Evolutionary conservation across 2,113 vertebrate species (phyloP).

Genomic region (Micromys minutus): DNA sequence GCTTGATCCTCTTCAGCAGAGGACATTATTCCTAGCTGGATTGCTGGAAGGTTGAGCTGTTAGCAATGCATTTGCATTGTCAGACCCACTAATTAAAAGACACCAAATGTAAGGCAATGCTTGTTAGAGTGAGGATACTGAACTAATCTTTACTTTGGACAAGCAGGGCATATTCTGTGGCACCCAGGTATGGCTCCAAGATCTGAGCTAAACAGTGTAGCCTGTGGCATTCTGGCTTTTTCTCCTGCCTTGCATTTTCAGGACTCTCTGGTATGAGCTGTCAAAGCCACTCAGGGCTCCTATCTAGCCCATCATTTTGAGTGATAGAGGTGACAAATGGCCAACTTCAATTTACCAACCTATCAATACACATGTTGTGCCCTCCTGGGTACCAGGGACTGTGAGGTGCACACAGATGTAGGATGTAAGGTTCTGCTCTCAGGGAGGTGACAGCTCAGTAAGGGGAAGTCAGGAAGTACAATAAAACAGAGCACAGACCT

Average conservation of each 20-base stretch:
- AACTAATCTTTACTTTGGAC: not conserved
- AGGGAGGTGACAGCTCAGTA: not conserved
- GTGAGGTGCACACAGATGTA: fast-evolving
- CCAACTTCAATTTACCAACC: not conserved
- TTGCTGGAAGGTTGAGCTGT: not conserved
- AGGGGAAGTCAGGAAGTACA: not conserved
- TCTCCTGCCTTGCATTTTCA: not conserved
- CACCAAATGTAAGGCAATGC: not conserved
- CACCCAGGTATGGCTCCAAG: not conserved
- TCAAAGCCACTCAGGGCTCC: not conserved
- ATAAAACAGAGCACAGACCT: fast-evolving
- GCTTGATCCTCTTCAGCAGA: not conserved
- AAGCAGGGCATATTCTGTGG: not conserved
- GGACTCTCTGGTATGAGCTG: not conserved
- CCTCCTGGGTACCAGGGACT: fast-evolving
- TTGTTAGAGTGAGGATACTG: not conserved
- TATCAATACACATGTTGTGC: fast-evolving
- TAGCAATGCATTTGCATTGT: not conserved
- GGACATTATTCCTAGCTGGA: not conserved
- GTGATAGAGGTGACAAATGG: fast-evolving
- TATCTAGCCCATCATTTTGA: fast-evolving
- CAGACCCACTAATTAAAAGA: not conserved
- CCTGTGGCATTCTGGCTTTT: not conserved
- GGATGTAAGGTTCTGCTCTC: not conserved
- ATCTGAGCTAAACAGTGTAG: not conserved